Conservation (phyloP, 2,888 invertebrate species). For the Drosophila rubida region DNA sequence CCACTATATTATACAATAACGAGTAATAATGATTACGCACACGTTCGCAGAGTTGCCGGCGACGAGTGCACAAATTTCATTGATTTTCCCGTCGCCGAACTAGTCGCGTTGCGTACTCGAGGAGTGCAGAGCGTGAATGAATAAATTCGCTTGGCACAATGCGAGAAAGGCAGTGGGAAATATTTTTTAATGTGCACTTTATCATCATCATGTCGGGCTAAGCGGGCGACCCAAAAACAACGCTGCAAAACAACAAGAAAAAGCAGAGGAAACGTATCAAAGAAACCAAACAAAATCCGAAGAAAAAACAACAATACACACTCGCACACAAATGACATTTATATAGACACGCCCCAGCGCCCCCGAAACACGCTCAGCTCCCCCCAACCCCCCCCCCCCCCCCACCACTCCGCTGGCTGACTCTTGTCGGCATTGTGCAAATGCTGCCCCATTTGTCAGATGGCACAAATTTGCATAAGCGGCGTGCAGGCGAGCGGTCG, state of each 20-base stretch:
- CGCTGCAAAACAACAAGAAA: background rate
- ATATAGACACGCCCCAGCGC: slow-evolving; percentile 71
- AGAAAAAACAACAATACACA: slow-evolving; percentile 29
- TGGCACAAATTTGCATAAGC: slow-evolving; percentile 84
- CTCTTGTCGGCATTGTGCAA: slow-evolving; percentile 75
- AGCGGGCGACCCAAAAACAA: slow-evolving; percentile 48
- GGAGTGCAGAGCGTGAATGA: slow-evolving; percentile 65
- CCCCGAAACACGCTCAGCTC: slow-evolving; percentile 13
- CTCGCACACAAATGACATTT: slow-evolving; percentile 71
- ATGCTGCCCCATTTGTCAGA: slow-evolving; percentile 84
- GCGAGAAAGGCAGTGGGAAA: slow-evolving; percentile 57
- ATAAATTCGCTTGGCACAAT: slow-evolving; percentile 50
- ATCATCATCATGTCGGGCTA: slow-evolving; percentile 61
- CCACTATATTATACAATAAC: slow-evolving; percentile 72
- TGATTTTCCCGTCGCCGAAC: slow-evolving; percentile 52
- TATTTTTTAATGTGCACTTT: slow-evolving; percentile 76
- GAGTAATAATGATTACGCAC: slow-evolving; percentile 72
- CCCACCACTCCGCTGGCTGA: background rate
- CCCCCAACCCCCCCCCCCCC: background rate
- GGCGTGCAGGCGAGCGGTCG: slow-evolving; percentile 73
- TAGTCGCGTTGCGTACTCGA: too few relatives aligned
- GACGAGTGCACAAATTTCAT: slow-evolving; percentile 32
- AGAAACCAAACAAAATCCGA: slow-evolving; percentile 34
- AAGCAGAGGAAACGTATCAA: slow-evolving; percentile 29
- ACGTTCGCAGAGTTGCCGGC: slow-evolving; percentile 7